Conservation (phyloP, 2,797 vertebrate species). For the Fundulus diaphanus region DNA sequence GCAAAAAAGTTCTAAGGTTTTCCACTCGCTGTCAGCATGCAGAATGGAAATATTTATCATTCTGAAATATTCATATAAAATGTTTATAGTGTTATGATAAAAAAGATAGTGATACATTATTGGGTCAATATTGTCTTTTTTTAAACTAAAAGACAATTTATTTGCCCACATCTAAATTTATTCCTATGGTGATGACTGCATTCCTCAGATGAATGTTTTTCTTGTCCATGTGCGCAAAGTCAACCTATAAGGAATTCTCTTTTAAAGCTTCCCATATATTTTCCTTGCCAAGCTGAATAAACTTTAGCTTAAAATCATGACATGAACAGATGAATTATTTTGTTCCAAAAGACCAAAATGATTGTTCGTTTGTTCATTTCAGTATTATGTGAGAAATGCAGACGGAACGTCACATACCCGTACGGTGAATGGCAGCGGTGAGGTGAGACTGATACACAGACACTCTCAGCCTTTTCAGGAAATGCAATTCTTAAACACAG, state of each 20-base stretch:
- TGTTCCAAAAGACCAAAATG: background rate
- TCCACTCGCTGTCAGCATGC: no score
- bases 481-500: slow-evolving; percentile 19
- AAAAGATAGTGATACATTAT: no score
- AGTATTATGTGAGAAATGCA: background rate
- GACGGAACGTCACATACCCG: background rate
- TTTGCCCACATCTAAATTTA: background rate
- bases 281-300: background rate
- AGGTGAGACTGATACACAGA: background rate
- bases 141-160: background rate
- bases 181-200: background rate
- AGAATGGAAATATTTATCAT: no score
- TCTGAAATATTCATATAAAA: no score
- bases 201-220: background rate
- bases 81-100: no score
- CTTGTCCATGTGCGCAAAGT: background rate
- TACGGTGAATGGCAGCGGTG: no score
- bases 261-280: background rate
- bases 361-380: background rate
- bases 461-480: slow-evolving; percentile 5
- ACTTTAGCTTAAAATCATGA: background rate
- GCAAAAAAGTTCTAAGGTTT: background rate
- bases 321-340: background rate
- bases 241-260: background rate
- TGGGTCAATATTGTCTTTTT: no score